phyloP scores from a whole-genome alignment of 2,113 vertebrate species.

The Chloropsis cyanopogon region DNA sequence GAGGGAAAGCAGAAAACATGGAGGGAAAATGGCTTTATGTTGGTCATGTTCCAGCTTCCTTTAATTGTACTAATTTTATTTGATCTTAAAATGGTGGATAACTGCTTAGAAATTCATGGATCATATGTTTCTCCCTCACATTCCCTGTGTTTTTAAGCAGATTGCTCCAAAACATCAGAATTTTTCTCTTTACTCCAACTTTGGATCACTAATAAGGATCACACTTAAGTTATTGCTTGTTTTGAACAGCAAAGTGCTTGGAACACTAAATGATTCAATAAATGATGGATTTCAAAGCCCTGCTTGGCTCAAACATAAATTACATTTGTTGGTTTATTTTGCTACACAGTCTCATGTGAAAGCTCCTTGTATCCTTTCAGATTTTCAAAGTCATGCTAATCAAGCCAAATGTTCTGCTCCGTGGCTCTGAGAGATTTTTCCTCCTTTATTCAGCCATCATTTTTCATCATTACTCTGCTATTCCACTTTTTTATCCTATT shows the following conservation, averaged over 20 bases:
- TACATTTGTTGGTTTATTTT: neutral
- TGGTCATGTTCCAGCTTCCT: neutral
- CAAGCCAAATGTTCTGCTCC: neutral
- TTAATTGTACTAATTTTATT: neutral
- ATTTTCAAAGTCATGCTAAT: neutral
- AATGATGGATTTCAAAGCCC: neutral
- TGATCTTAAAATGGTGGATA: neutral
- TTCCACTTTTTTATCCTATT: neutral
- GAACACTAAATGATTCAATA: neutral
- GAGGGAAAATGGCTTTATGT: neutral
- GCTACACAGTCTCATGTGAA: neutral
- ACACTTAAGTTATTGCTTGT: neutral
- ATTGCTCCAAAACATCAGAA: neutral
- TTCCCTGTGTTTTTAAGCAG: neutral
- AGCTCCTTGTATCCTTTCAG: neutral
- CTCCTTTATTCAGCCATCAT: neutral
- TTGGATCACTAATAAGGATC: neutral
- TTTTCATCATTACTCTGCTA: neutral
- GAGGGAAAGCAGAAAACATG: accelerated
- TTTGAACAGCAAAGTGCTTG: neutral
- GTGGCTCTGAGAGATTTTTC: neutral
- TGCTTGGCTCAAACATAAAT: neutral
- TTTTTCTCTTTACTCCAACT: neutral
- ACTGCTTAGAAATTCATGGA: neutral
- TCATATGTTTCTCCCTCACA: neutral